Percentiles rank a stretch among this genome's conserved stretches.
phyloP scores from a whole-genome alignment of 2,113 vertebrate species.

The Cheirogaleus medius region DNA sequence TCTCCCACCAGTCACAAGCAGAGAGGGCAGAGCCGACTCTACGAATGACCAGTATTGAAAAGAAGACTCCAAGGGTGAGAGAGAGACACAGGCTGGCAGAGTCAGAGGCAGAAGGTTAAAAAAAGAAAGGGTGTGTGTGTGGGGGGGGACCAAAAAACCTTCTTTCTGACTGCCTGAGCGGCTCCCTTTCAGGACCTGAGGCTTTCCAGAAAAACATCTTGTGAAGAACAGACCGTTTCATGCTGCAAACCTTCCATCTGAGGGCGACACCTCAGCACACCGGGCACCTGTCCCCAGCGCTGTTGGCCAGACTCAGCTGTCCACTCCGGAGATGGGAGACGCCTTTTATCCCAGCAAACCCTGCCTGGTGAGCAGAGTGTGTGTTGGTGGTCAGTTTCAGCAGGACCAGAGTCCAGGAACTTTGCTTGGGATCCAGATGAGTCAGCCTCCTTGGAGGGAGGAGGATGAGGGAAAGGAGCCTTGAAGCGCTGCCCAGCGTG shows the following conservation, averaged over 20 bases:
- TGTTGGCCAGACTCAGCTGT: neutral
- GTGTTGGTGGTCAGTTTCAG: neutral
- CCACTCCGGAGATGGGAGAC: neutral
- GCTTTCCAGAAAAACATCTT: slow-evolving; percentile 40
- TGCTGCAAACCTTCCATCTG: neutral
- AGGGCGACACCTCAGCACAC: neutral
- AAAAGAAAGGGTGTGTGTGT: slow-evolving; percentile 2
- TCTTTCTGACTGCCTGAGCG: slow-evolving; percentile 52
- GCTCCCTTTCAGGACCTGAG: slow-evolving; percentile 35
- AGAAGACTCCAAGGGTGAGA: slow-evolving; percentile 78
- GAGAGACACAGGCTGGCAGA: slow-evolving; percentile 49
- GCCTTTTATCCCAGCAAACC: neutral
- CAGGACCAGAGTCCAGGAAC: neutral
- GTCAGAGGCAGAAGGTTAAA: slow-evolving; percentile 75
- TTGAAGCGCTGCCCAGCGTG: neutral
- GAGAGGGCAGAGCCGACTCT: slow-evolving; percentile 82
- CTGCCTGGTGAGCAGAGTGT: rapidly evolving
- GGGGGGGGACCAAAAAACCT: neutral
- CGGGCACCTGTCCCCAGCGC: rapidly evolving
- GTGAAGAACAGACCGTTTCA: neutral
- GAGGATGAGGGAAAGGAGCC: neutral
- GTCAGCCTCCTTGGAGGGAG: neutral
- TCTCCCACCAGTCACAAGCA: slow-evolving; percentile 65
- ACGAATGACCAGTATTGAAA: slow-evolving; percentile 84
- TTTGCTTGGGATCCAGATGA: neutral